phyloP scores from a whole-genome alignment of 2,113 vertebrate genomes.

The Clupea harengus region DNA sequence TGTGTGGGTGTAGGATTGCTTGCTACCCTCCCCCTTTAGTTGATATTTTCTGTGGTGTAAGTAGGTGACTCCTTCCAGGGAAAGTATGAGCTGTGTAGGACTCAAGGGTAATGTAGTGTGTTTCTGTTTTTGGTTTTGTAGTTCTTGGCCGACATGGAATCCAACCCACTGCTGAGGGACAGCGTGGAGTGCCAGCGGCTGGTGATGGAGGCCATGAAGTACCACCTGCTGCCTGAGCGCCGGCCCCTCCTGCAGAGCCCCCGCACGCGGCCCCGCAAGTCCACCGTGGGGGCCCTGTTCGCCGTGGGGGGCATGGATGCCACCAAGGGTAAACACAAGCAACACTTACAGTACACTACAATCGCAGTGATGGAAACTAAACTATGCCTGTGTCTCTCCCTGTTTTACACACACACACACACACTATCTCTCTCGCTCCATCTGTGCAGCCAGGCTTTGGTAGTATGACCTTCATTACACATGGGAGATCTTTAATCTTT shows the following conservation, averaged over 20 bases:
- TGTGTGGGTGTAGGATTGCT: not conserved
- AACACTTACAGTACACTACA: not conserved
- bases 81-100: too few species aligned
- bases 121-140: slow-evolving; percentile 55
- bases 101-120: slow-evolving; percentile 12
- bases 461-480: not conserved
- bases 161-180: slow-evolving; percentile 85
- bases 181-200: slow-evolving; percentile 96
- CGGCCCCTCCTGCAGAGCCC: slow-evolving; percentile 92
- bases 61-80: not conserved
- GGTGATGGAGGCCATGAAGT: slow-evolving; percentile 99
- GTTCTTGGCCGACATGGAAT: slow-evolving; percentile 97
- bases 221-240: slow-evolving; percentile 92
- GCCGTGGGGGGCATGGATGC: slow-evolving; percentile 97
- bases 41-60: not conserved
- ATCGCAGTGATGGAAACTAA: not conserved
- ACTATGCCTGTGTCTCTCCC: not conserved
- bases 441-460: not conserved
- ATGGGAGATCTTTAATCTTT: not conserved
- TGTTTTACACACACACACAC: not conserved
- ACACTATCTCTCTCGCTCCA: not conserved
- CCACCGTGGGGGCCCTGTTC: slow-evolving; percentile 92
- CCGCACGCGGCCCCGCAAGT: slow-evolving; percentile 92
- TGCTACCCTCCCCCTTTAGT: not conserved
- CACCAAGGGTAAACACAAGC: slow-evolving; percentile 76